Conservation (phyloP, 2,113 vertebrate species). For the Pithys albifrons region DNA sequence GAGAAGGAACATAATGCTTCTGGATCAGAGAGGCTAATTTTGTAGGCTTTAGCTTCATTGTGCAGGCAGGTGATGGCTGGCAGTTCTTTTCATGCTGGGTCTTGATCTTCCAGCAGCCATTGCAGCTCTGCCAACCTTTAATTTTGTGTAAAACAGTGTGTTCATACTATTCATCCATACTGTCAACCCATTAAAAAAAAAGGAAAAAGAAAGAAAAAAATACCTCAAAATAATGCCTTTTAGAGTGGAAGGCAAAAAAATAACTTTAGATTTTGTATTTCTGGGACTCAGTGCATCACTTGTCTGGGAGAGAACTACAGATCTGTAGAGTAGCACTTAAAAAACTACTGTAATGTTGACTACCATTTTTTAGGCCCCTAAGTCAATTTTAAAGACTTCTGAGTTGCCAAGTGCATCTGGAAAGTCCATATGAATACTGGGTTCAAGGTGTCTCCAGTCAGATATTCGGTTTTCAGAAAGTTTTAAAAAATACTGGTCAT, state of each 20-base stretch:
- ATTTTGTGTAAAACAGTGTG: neutral
- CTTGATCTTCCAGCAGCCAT: neutral
- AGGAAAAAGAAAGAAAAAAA: too few relatives aligned
- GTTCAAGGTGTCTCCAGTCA: neutral
- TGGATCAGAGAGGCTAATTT: neutral
- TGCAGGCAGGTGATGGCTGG: neutral
- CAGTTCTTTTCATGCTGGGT: neutral
- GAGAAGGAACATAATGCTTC: neutral
- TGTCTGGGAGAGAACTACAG: neutral
- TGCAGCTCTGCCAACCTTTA: neutral
- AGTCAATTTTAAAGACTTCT: neutral
- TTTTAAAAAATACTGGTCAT: neutral
- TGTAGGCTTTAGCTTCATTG: neutral
- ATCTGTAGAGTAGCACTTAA: neutral
- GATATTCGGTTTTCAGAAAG: neutral
- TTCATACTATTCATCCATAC: neutral
- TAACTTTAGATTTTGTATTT: neutral
- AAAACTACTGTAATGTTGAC: neutral
- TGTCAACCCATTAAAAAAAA: neutral
- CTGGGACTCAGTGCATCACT: neutral
- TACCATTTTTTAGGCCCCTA: neutral
- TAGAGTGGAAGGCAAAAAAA: neutral
- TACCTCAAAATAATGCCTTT: neutral
- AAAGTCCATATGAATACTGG: neutral
- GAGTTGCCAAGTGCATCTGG: neutral